Evolutionary conservation across 1,140 invertebrate genomes (phyloP), one percentile per base, ranked within the genome.

Genomic region (Drosophila grimshawi): DNA sequence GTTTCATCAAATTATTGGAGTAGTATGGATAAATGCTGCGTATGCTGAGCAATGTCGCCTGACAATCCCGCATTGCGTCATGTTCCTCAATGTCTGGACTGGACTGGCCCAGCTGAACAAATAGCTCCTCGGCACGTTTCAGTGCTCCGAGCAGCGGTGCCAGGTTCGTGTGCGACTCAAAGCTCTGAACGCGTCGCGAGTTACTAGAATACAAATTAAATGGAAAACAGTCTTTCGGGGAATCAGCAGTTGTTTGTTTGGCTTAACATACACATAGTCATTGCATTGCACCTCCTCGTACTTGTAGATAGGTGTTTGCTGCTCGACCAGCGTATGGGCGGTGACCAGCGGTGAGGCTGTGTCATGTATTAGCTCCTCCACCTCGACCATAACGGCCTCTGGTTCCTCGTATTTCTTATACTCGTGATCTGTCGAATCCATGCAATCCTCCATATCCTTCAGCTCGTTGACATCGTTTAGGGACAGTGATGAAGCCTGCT

Each of bases 401-500:
- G 95, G 93, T 43, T 94, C 95, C 8, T 95, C 91, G 55, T 93
- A 86, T 43, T 91, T 89, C 63, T 92, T 92, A 11, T 76, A 92
- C 60, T 92, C 88, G 11, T 94, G 82, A 59, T 94, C 93, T 4
- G 75, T 62, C 10, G 76, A 72, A 57, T 80, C 81, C 2, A 69
- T 75, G n/a, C 90, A 90, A 63, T 94, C 94, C 55, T 90, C 75
- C 37, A 88, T 80, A 33, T 91, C 83, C 52, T 92, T 90, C 3
- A 95, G 92, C 64, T 95, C 94, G 72, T 95, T 95, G 59, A 94
- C 94, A 81, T 96, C 94, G 73, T 96, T 96, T 0, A 96, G 93
- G 3, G 95, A 96, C 5, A 96, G 88, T 80, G 96, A 96, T 2
- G 96, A 96, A 0, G 95, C 95, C 78, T 95, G 95, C 49, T 94